Conservation (phyloP, 1,140 invertebrate genomes). For the Scylla paramamosain region DNA sequence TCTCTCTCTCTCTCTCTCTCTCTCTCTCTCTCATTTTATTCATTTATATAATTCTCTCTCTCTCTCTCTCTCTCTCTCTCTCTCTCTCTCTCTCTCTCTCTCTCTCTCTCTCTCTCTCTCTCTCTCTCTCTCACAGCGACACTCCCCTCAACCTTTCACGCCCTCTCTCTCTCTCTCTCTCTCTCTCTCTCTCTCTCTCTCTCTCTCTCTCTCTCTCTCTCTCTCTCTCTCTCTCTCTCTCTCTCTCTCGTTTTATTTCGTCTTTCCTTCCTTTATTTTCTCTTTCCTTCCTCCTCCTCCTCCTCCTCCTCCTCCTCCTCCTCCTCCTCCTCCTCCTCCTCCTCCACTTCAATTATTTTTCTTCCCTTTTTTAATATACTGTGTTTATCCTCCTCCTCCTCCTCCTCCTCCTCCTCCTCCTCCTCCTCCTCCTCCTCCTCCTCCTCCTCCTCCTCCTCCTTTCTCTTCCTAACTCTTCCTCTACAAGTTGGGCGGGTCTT, state of each 20-base stretch:
- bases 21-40: constrained; percentile 15
- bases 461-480: neutral
- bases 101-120: too few relatives aligned
- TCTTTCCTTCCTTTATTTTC: neutral
- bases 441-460: neutral
- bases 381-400: neutral
- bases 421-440: too few relatives aligned
- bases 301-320: neutral
- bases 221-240: neutral
- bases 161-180: neutral
- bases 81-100: neutral
- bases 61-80: neutral
- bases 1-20: constrained; percentile 14
- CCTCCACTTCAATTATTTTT: neutral
- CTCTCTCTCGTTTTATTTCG: neutral
- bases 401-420: too few relatives aligned
- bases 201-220: neutral
- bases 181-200: constrained; percentile 6
- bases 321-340: neutral
- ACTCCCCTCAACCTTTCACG: neutral
- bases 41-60: too few relatives aligned
- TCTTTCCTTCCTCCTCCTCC: neutral
- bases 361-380: neutral
- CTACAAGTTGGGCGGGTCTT: too few relatives aligned
- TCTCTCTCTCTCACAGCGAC: neutral